Evolutionary conservation across 2,888 invertebrate species (phyloP), one percentile per base, ranked within the genome.

Genomic region (Hirtodrosophila alboralis): DNA sequence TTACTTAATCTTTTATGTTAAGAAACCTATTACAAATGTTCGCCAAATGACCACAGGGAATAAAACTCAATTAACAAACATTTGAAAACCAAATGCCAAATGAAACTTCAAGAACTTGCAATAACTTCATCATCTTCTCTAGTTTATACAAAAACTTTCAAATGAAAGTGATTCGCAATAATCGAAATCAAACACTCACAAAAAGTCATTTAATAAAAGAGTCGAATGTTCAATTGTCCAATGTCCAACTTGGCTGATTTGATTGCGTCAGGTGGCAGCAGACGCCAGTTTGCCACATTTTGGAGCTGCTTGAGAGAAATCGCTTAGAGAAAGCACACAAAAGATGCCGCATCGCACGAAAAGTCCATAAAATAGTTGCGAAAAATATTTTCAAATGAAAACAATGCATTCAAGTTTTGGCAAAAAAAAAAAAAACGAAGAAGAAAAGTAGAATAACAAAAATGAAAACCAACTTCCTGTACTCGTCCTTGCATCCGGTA

Each of bases 111-210:
- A n/a, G n/a, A n/a, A 53, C 49, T 49, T 48, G 23, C 14, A 6
- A 27, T 12, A 14, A 16, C 10, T 12, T n/a, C n/a, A n/a, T 47
- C 27, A 21, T 6, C 26, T 10, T 12, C 12, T 21, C 5, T 21
- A 5, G 9, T 10, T 18, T 5, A n/a, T 28, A 16, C 18, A 6
- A 45, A 30, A 44, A 59, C 47, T 40, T 67, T 53, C 18, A 63
- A 72, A 47, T 60, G 67, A 54, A 45, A 70, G 58, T 54, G 49
- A 67, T 37, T 70, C 40, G 45, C 61, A 67, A 83, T 64, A 80
- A 75, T 79, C 65, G 51, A 80, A 85, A 62, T 79, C 86, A 79
- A 83, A 83, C 84, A 80, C 79, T 79, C 62, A 10, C 48, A 47
- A 65, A 59, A 23, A 62, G 44, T 53, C 65, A 74, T 67, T 77